Evolutionary conservation across 2,888 invertebrate species (phyloP).

Genomic region (Rhingia rostrata): DNA sequence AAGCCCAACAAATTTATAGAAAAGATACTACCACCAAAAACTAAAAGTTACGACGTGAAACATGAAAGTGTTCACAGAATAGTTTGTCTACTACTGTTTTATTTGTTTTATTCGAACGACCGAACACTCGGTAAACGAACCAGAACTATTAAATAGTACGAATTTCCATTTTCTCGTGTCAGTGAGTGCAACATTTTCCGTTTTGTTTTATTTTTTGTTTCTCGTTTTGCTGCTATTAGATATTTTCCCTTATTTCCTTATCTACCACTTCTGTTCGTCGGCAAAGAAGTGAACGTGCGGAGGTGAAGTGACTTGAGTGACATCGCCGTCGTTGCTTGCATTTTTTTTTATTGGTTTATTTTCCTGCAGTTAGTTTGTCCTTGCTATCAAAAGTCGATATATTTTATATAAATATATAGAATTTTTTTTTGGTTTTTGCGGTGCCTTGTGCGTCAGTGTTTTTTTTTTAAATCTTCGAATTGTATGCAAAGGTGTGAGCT

Average conservation of each 20-base stretch:
- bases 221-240: conserved; percentile 55
- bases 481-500: conserved; percentile 65
- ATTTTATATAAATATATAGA: conserved; percentile 8
- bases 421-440: conserved; percentile 23
- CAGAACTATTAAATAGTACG: conserved; percentile 6
- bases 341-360: conserved; percentile 43
- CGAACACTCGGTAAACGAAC: conserved; percentile 7
- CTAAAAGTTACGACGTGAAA: conserved; percentile 11
- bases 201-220: conserved; percentile 56
- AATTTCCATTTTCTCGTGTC: conserved; percentile 35
- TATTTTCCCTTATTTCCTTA: conserved; percentile 40
- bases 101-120: conserved; percentile 1
- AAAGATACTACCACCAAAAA: conserved; percentile 9
- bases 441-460: conserved; percentile 26
- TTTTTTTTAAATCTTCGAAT: conserved; percentile 35
- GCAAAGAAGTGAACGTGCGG: conserved; percentile 64
- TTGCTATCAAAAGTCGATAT: conserved; percentile 43
- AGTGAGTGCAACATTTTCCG: conserved; percentile 35
- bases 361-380: conserved; percentile 46
- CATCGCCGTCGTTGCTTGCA: conserved; percentile 61
- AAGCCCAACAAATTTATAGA: conserved; percentile 18
- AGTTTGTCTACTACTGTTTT: conserved; percentile 5
- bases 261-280: conserved; percentile 55
- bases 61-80: conserved; percentile 29
- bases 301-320: conserved; percentile 67